These are phyloP conservation scores for Heliconius melpomene DNA, from an alignment of 1,140 invertebrate species.

Conservation along the genomic window DNA sequence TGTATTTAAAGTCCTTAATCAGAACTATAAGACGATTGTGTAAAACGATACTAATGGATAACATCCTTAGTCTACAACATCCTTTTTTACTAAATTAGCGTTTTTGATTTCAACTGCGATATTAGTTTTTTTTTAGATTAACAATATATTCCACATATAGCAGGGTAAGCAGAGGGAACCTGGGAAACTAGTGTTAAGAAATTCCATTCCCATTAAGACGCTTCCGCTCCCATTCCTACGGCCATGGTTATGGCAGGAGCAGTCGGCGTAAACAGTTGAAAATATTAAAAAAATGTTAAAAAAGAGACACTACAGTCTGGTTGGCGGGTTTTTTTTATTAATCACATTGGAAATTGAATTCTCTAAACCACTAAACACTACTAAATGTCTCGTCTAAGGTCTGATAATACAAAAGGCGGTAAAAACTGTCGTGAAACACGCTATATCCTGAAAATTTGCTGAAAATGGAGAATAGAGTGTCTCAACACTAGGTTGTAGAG, in stretches of 20 bases:
- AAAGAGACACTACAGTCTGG: no score
- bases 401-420: not conserved
- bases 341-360: no score
- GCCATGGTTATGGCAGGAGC: no score
- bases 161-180: not conserved
- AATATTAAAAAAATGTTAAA: no score
- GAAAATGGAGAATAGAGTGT: not conserved
- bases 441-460: not conserved
- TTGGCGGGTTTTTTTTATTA: no score
- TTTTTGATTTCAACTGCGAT: not conserved
- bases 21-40: not conserved
- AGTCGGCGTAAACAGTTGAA: no score
- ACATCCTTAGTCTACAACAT: not conserved
- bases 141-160: not conserved
- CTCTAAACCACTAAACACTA: no score
- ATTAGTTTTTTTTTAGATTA: not conserved
- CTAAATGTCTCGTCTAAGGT: no score
- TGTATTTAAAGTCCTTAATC: not conserved
- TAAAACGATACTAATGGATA: slow-evolving; percentile 5
- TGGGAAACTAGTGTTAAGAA: not conserved
- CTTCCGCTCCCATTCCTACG: no score
- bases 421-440: not conserved
- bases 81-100: slow-evolving; percentile 1
- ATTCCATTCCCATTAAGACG: not conserved
- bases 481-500: not conserved